Evolutionary conservation across 1,140 invertebrate species (phyloP).

Genomic region (Ceratosolen solmsi): DNA sequence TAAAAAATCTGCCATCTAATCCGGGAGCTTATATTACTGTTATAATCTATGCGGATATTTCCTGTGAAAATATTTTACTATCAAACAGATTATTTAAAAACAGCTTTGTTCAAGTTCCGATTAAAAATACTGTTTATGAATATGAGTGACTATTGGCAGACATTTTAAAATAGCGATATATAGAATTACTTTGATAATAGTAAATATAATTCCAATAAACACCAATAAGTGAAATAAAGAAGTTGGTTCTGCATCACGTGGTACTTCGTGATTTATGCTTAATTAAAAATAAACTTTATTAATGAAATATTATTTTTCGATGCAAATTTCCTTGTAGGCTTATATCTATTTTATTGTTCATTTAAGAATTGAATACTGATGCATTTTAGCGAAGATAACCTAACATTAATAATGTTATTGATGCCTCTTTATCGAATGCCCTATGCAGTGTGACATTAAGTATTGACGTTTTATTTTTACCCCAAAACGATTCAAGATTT

Average conservation of each 20-base stretch:
- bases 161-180: too few species aligned
- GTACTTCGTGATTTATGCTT: not conserved
- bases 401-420: constrained; percentile 46
- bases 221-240: not conserved
- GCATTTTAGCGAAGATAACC: constrained; percentile 38
- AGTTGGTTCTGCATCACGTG: too few species aligned
- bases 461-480: constrained; percentile 44
- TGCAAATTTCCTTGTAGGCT: constrained; percentile 9
- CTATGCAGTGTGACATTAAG: constrained; percentile 14
- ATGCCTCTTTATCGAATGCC: constrained; percentile 36
- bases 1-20: too few species aligned
- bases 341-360: constrained; percentile 16
- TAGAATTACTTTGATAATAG: not conserved
- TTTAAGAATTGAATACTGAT: constrained; percentile 14
- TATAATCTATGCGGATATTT: too few species aligned
- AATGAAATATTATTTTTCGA: not conserved
- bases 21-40: too few species aligned
- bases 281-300: constrained; percentile 12
- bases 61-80: too few species aligned
- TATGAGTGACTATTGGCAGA: too few species aligned
- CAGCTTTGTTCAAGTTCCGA: too few species aligned
- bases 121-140: too few species aligned
- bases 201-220: not conserved
- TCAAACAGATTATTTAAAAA: too few species aligned
- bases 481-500: constrained; percentile 38